phyloP scores from a whole-genome alignment of 2,113 vertebrate genomes.

The Rhizomys pruinosus region DNA sequence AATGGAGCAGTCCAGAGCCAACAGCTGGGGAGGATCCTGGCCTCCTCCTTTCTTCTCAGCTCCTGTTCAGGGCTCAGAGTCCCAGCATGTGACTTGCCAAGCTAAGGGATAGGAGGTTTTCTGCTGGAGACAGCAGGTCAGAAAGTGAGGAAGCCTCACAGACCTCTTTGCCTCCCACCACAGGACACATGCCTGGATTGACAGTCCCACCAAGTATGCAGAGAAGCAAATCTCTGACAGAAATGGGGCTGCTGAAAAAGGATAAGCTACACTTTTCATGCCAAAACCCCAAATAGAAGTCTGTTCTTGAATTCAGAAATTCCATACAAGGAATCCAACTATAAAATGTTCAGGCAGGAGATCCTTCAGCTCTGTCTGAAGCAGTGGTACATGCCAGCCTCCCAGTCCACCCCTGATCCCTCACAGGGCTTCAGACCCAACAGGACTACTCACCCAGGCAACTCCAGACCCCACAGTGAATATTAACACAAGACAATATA shows the following conservation, averaged over 20 bases:
- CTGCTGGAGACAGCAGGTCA: not conserved
- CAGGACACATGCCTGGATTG: not conserved
- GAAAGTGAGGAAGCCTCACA: not conserved
- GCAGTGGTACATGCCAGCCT: no score
- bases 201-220: not conserved
- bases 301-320: not conserved
- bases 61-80: not conserved
- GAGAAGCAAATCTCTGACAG: not conserved
- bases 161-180: not conserved
- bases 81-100: not conserved
- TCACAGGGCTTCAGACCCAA: not conserved
- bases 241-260: not conserved
- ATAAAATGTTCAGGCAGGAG: not conserved
- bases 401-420: not conserved
- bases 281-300: not conserved
- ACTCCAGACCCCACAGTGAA: not conserved
- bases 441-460: not conserved
- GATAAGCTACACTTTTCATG: not conserved
- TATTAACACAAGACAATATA: not conserved
- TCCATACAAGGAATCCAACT: not conserved
- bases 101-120: not conserved
- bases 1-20: not conserved
- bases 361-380: not conserved
- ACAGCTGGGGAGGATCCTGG: rapidly evolving
- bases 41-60: not conserved